A percentile compares a stretch with the other conserved stretches of the same genome.
These are phyloP conservation scores for Channa striata DNA, from an alignment of 2,797 vertebrate species.

Conservation along the genomic window DNA sequence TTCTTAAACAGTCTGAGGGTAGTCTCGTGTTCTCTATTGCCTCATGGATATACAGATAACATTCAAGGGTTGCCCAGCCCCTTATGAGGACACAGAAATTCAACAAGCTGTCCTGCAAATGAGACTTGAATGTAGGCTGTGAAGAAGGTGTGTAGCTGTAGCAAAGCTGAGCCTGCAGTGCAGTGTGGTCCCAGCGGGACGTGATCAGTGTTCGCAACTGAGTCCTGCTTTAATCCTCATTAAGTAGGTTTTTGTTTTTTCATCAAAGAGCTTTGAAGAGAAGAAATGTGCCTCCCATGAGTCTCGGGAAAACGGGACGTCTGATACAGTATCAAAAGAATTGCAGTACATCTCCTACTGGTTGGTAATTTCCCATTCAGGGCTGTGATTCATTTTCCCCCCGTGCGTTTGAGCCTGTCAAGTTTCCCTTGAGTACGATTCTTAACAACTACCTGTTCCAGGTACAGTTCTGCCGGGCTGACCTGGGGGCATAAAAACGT, in stretches of 20 bases:
- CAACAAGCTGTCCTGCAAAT: slow-evolving; percentile 46
- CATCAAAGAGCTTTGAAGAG: slow-evolving; percentile 54
- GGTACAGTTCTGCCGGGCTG: slow-evolving; percentile 16
- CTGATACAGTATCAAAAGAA: slow-evolving; percentile 56
- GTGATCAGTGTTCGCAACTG: slow-evolving; percentile 50
- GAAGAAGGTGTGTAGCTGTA: slow-evolving; percentile 53
- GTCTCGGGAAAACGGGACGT: slow-evolving; percentile 42
- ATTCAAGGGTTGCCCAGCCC: slow-evolving; percentile 19
- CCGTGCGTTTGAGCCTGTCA: slow-evolving; percentile 11
- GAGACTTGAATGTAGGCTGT: slow-evolving; percentile 39
- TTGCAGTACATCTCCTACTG: slow-evolving; percentile 28
- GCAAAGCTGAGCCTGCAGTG: slow-evolving; percentile 55
- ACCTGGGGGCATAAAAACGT: slow-evolving; percentile 18
- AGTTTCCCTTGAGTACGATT: slow-evolving; percentile 29
- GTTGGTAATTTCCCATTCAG: slow-evolving; percentile 26
- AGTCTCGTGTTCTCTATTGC: slow-evolving; percentile 15
- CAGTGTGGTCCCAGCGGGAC: slow-evolving; percentile 48
- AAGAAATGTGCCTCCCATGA: slow-evolving; percentile 40
- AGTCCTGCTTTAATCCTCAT: slow-evolving; percentile 64
- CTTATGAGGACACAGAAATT: slow-evolving; percentile 46
- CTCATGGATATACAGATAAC: slow-evolving; percentile 18
- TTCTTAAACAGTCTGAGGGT: slow-evolving; percentile 22
- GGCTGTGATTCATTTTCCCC: slow-evolving; percentile 23
- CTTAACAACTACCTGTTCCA: slow-evolving; percentile 28
- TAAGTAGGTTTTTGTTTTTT: slow-evolving; percentile 42